phyloP scores from a whole-genome alignment of 2,797 vertebrate species.

The Falco berigora region DNA sequence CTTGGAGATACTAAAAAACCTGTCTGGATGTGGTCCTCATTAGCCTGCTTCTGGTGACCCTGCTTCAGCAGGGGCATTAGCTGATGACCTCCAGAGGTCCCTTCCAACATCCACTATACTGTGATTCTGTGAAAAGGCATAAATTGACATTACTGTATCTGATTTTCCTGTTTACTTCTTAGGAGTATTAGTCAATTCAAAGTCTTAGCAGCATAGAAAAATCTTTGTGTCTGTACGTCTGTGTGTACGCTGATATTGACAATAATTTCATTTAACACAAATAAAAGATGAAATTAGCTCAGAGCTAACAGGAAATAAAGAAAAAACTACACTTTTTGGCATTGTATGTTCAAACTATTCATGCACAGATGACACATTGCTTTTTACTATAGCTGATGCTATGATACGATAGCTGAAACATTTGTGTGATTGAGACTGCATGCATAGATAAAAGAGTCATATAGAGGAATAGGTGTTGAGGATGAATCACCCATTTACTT shows the following conservation, averaged over 20 bases:
- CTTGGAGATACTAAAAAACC: background rate
- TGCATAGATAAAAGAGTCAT: constrained; percentile 39
- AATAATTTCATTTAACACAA: background rate
- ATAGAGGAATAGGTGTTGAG: background rate
- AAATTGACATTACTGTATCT: background rate
- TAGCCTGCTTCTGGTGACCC: background rate
- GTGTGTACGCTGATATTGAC: background rate
- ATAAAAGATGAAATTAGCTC: background rate
- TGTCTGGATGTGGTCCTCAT: background rate
- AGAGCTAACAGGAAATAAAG: background rate
- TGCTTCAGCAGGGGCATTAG: background rate
- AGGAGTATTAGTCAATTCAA: background rate
- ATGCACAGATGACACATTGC: background rate
- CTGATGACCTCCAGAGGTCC: background rate
- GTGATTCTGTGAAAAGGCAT: background rate
- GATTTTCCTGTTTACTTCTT: background rate
- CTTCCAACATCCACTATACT: background rate
- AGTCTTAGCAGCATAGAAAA: background rate
- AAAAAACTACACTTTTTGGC: background rate
- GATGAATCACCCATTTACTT: constrained; percentile 30
- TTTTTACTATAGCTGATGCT: background rate
- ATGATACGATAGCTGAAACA: background rate
- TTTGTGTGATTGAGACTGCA: background rate
- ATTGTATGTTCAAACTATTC: background rate
- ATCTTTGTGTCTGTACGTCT: background rate